Evolutionary conservation across 2,113 vertebrate genomes (phyloP), one percentile per base, ranked within the genome.

Genomic region (Burhinus bistriatus): DNA sequence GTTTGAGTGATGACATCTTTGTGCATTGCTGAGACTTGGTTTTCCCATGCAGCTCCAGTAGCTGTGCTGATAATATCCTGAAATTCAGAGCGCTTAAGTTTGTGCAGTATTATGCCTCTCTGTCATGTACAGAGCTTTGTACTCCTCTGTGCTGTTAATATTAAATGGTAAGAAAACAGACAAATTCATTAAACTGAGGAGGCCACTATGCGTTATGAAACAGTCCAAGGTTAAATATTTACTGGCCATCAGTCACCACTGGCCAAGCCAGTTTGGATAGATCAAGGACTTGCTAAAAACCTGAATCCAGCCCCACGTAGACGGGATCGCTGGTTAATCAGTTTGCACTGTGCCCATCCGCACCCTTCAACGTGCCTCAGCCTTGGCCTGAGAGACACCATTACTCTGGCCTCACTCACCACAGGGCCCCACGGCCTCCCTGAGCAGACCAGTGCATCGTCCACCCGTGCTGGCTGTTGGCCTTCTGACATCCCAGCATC

Each of bases 181-280:
- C 52, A 26, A 44, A 87, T 82, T 83, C 87, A 71, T 92, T 72
- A 76, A 64, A 70, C 34, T 69, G 65, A 83, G 72, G 80, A 71
- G 62, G 85, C 38, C 45, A 3, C 70, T 68, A 1, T 27, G 58
- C 89, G n/a, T 58, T 87, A 32, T 47, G 65, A 70, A 94, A 68
- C 51, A 82, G 49, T 32, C 45, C 84, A 87, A 51, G 91, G 87
- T 95, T 91, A 95, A 89, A 97, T 94, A 93, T 91, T 93, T 91
- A 42, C 87, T 90, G 71, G 75, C 70, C 62, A 83, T 96, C 58
- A 80, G 44, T 95, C 89, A 90, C 62, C 2, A 1, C 38, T 64
- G 65, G 77, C 84, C 58, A 72, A 72, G 65, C 59, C 69, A 25
- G 32, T 65, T 30, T 91, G 69, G 49, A 69, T 17, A 81, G 77